Conservation (phyloP, 2,888 invertebrate genomes). For the Epicampocera succincta region DNA sequence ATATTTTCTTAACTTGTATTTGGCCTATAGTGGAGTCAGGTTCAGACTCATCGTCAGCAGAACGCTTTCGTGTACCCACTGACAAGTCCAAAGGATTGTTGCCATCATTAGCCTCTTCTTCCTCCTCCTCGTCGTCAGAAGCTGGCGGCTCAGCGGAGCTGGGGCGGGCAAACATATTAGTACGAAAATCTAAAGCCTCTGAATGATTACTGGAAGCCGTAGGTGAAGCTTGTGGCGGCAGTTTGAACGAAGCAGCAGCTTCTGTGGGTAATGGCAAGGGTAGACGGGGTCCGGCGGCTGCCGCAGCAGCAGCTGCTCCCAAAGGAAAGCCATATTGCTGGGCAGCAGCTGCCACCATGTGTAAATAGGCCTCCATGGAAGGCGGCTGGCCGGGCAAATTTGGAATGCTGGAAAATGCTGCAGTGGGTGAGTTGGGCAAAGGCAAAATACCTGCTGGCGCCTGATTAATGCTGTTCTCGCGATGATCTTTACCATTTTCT, state of each 20-base stretch:
- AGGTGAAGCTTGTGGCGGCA: slow-evolving; percentile 81
- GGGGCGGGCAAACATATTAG: slow-evolving; percentile 84
- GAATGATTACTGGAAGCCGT: slow-evolving; percentile 83
- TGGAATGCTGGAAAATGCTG: slow-evolving; percentile 79
- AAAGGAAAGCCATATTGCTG: slow-evolving; percentile 89
- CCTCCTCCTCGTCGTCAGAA: slow-evolving; percentile 83
- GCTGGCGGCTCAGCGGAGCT: slow-evolving; percentile 83
- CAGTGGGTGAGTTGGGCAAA: slow-evolving; percentile 66
- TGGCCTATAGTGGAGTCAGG: slow-evolving; percentile 80
- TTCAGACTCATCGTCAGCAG: slow-evolving; percentile 83
- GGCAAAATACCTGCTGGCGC: slow-evolving; percentile 70
- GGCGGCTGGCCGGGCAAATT: slow-evolving; percentile 86
- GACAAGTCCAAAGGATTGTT: slow-evolving; percentile 90
- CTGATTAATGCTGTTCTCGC: slow-evolving; percentile 74
- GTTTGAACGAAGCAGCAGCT: slow-evolving; percentile 83
- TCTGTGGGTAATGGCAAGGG: slow-evolving; percentile 86
- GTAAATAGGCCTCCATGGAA: slow-evolving; percentile 91
- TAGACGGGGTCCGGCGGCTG: slow-evolving; percentile 75
- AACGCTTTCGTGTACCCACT: slow-evolving; percentile 88
- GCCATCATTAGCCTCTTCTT: slow-evolving; percentile 83
- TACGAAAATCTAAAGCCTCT: slow-evolving; percentile 91
- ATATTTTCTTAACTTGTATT: slow-evolving; percentile 79
- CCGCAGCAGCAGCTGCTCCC: slow-evolving; percentile 80
- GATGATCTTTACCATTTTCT: slow-evolving; percentile 82
- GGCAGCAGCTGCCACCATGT: slow-evolving; percentile 86